Evolutionary conservation across 1,140 invertebrate species (phyloP), one percentile per base, ranked within the genome.

Genomic region (Nebria ingens): DNA sequence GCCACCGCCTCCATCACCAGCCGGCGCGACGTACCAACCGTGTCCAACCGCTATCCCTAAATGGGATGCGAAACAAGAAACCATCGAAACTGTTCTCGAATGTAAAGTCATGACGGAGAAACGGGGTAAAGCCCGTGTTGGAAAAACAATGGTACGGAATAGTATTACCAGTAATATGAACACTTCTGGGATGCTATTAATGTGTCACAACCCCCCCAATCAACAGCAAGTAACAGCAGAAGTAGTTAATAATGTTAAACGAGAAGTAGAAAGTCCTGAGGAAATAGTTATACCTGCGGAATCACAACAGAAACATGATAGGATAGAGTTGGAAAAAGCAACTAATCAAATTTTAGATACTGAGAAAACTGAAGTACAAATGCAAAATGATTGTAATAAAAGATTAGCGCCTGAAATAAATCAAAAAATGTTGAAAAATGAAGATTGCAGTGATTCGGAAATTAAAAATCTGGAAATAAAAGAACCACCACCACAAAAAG

Each of bases 71-170:
- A 53, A 53, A 53, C 52, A 29, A 34, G 34, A 53, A 34, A 15
- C 11, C 6, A 53, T 29, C 25, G 25, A 29, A 29, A 29, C 25
- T 6, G 4, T 29, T 6, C 4, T 29, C 4, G 25, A 29, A 6
- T 29, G 25, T 29, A 19, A 64, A 62, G 57, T 40, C 55, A 20
- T 58, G 19, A 23, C 49, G 15, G 66, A 69, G 55, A 65, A 68
- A 23, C 60, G 68, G 21, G 64, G 79, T n/a, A 76, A 79, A 60
- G 81, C 82, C 2, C 73, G 82, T n/a, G 73, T 84, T 21, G 82
- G 82, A 21, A 84, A 84, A 70, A 78, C 73, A n/a, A 83, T 82
- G 78, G 82, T 79, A 19, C 68, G 81, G 20, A 76, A 79, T 56
- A 76, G 76, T 20, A 71, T 78, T 6, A 71, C 74, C 21, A 73